phyloP scores from a whole-genome alignment of 1,140 invertebrate genomes.

The Tetramorium parvispinum region DNA sequence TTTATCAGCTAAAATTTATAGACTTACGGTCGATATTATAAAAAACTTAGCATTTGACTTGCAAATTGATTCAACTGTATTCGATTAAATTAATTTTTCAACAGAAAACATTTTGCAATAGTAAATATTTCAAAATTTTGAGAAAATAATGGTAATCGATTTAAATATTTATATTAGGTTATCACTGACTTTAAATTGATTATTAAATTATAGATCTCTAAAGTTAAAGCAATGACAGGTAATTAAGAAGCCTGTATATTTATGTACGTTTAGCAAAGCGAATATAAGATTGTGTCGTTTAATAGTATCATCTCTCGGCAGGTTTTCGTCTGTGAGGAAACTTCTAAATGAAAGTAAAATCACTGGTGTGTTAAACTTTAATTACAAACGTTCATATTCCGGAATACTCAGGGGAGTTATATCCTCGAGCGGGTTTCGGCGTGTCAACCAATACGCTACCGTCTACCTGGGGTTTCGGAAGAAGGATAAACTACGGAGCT shows the following conservation, averaged over 20 bases:
- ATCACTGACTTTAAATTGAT: not conserved
- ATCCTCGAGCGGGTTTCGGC: constrained; percentile 6
- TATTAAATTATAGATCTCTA: not conserved
- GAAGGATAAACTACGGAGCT: constrained; percentile 55
- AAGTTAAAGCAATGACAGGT: not conserved
- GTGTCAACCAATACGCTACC: not conserved
- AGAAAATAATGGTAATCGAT: not conserved
- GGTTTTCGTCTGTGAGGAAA: constrained; percentile 5
- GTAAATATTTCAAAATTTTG: not conserved
- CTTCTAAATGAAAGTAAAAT: constrained; percentile 28
- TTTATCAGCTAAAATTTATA: not conserved
- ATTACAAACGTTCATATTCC: constrained; percentile 26
- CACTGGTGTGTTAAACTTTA: constrained; percentile 38
- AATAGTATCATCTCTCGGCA: not conserved
- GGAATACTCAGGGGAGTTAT: not conserved
- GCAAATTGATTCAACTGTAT: not conserved
- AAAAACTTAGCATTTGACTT: not conserved
- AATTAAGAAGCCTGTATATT: not conserved
- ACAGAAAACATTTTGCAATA: not conserved
- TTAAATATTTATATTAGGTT: not conserved
- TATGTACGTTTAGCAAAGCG: not conserved
- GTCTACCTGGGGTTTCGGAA: constrained; percentile 1
- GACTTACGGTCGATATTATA: not conserved
- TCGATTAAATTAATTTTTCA: not conserved
- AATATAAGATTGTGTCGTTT: constrained; percentile 4